Conservation (phyloP, 2,888 invertebrate genomes). For the Dynastes hyllus region DNA sequence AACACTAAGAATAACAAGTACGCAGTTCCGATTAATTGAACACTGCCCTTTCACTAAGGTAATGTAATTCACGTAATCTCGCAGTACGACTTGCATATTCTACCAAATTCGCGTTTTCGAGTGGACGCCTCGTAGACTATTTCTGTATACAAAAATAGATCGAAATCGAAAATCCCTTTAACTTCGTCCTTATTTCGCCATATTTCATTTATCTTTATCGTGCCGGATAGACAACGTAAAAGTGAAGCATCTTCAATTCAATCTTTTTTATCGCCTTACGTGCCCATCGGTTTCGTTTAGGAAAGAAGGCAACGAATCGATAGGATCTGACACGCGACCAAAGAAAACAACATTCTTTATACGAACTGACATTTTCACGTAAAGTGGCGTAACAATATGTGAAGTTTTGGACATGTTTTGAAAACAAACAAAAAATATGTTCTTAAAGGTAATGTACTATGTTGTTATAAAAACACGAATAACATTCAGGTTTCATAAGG, state of each 20-base stretch:
- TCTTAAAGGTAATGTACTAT: too few species aligned
- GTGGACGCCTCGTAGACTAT: neutral
- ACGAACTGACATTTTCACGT: neutral
- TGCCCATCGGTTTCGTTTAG: slow-evolving; percentile 36
- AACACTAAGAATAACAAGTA: neutral
- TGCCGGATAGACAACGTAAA: slow-evolving; percentile 40
- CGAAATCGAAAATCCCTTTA: neutral
- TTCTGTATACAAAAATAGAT: neutral
- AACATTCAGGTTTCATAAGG: too few species aligned
- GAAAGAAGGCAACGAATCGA: slow-evolving; percentile 4
- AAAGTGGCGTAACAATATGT: neutral
- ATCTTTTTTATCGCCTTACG: slow-evolving; percentile 43
- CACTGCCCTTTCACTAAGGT: too few species aligned
- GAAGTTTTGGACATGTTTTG: neutral
- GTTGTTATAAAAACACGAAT: too few species aligned
- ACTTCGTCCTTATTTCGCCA: slow-evolving; percentile 7
- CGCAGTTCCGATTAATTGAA: too few species aligned
- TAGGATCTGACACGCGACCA: neutral
- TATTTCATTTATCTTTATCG: slow-evolving; percentile 36
- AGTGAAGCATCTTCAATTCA: slow-evolving; percentile 44
- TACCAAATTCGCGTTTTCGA: too few species aligned
- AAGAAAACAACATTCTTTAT: slow-evolving; percentile 2
- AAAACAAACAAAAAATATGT: neutral
- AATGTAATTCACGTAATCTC: too few species aligned
- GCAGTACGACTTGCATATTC: too few species aligned